Evolutionary conservation across 2,888 invertebrate genomes (phyloP), one percentile per base, ranked within the genome.

Genomic region (Chloroclystis v-ata): DNA sequence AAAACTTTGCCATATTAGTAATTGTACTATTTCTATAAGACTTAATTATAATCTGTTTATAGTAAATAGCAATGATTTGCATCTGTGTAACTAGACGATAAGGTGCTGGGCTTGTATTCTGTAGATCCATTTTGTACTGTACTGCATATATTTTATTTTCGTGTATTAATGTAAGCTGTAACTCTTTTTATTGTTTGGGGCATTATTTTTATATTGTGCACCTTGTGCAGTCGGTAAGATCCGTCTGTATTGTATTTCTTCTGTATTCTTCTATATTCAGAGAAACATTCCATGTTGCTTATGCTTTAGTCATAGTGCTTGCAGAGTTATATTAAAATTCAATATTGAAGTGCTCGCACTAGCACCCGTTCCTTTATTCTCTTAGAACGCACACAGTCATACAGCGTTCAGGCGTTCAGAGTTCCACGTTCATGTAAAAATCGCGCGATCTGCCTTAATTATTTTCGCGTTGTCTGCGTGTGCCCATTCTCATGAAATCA

Each of bases 1-100:
- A 86, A 86, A 87, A 86, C 86, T 86, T 85, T 86, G 87, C 87
- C 87, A 87, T 87, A 87, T 87, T 87, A 87, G 85, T 83, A 76
- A 85, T 80, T 70, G 76, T 84, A 84, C 82, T 84, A 68, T 78
- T n/a, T 81, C 80, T 83, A 62, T 84, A 83, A 85, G 84, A 78
- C 77, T 83, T 72, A 70, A 78, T 72, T 78, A 67, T 83, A 78
- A 80, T 82, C 78, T 73, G 66, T 76, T 54, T 73, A 73, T 75
- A 67, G 67, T 75, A 61, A 70, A 75, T 77, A 77, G 73, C 67
- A 71, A 65, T 75, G 67, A 64, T 72, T 73, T 75, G 76, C 77
- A 78, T 78, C 78, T 79, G 75, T 81, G 75, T 85, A 78, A 77
- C 74, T 83, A 86, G 82, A 72, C 69, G 75, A 83, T 82, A 78